A percentile compares a stretch with the other conserved stretches of the same genome.
phyloP scores from a whole-genome alignment of 2,888 invertebrate genomes.

The Phasia obesa region DNA sequence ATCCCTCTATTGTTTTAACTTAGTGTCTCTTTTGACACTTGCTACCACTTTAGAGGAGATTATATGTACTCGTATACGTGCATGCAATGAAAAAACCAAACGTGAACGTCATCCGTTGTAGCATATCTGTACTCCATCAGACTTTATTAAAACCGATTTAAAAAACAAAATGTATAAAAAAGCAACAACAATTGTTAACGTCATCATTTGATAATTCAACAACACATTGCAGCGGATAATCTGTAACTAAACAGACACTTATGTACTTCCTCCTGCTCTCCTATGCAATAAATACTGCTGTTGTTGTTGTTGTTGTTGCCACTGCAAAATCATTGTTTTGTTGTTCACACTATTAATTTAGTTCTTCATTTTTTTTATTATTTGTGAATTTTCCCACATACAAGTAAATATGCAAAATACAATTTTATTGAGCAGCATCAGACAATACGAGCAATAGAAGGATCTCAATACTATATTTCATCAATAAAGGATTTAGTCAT shows the following conservation, averaged over 20 bases:
- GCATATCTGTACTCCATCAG: constrained; percentile 37
- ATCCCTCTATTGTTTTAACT: constrained; percentile 66
- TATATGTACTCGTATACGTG: constrained; percentile 43
- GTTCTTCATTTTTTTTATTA: neutral
- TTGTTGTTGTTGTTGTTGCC: constrained; percentile 70
- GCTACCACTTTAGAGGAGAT: constrained; percentile 62
- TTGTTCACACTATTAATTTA: constrained; percentile 43
- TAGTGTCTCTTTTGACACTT: constrained; percentile 67
- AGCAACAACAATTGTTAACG: constrained; percentile 62
- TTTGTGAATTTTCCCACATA: constrained; percentile 12
- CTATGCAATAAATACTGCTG: constrained; percentile 40
- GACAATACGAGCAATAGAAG: neutral
- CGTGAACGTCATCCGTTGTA: constrained; percentile 25
- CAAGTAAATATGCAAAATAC: constrained; percentile 13
- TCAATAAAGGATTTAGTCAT: constrained; percentile 49
- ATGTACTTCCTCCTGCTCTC: constrained; percentile 56
- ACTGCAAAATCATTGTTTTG: constrained; percentile 57
- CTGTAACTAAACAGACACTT: constrained; percentile 75
- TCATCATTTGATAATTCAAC: constrained; percentile 71
- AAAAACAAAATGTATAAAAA: constrained; percentile 8
- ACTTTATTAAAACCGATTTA: constrained; percentile 45
- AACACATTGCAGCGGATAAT: constrained; percentile 77
- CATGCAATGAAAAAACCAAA: constrained; percentile 26
- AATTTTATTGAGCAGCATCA: constrained; percentile 16
- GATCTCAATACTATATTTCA: constrained; percentile 39